Evolutionary conservation across 2,888 invertebrate species (phyloP).

Genomic region (Digitonthophagus gazella): DNA sequence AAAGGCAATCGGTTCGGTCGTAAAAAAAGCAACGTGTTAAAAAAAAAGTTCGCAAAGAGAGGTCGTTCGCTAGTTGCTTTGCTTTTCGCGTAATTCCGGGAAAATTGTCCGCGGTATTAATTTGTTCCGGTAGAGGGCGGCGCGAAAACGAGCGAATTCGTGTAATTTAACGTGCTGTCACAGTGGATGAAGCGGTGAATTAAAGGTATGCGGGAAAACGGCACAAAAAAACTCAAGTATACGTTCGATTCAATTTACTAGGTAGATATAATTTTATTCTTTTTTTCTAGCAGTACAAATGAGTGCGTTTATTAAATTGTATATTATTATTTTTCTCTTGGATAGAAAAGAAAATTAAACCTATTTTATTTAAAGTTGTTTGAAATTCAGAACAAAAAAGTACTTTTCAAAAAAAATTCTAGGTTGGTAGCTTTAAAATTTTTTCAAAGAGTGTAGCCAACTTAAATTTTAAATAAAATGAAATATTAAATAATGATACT

Average conservation of each 20-base stretch:
- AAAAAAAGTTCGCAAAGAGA: no score
- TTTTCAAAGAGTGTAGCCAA: no score
- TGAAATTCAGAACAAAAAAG: no score
- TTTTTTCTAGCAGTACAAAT: not conserved
- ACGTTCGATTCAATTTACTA: not conserved
- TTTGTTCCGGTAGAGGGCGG: not conserved
- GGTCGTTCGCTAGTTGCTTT: no score
- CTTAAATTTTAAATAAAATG: no score
- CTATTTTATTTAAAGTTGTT: no score
- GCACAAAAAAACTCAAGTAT: not conserved
- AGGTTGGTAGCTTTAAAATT: no score
- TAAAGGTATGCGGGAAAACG: not conserved
- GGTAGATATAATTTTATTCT: not conserved
- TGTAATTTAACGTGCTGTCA: not conserved
- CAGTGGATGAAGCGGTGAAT: not conserved
- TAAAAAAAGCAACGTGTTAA: not conserved
- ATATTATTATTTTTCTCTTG: no score
- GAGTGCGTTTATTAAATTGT: no score
- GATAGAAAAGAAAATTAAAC: no score
- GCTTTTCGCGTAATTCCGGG: not conserved
- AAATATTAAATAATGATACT: no score
- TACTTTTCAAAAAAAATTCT: no score
- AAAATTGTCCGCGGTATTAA: not conserved
- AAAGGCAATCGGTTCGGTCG: not conserved
- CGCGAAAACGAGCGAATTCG: not conserved